Base-by-base conservation (phyloP, 1,140 invertebrate species). In the honey bee (Apis mellifera) region DNA sequence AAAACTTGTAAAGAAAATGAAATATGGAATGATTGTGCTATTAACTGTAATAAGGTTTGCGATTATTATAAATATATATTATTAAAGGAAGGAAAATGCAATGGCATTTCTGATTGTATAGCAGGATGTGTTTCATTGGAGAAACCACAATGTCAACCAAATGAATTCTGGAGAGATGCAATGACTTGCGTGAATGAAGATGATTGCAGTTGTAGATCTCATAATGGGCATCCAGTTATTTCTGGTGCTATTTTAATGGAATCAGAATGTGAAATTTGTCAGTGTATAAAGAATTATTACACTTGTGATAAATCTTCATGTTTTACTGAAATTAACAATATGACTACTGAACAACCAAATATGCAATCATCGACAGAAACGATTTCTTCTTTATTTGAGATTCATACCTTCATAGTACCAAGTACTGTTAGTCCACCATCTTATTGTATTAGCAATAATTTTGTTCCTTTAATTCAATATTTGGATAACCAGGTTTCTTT, bases 251-350 rank as follows among this genome's bases (percentile, higher is more conserved):
- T 96, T 3, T 78, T 94, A 7, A 87, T 94, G n/a, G 94, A 95
- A 71, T 94, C 94, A 11, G 94, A 95, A 0, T 97, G 96, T 86
- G 94, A 95, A 89, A 94, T 95, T 23, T 98, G 97, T 86, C 97
- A 97, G 86, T 98, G 97, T 86, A 92, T 97, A 2, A 95, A 97
- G 86, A 97, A 97, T 92, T 94, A 94, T n/a, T 95, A 96, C 83
- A 93, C 95, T 72, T 97, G 96, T 90, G 95, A 95, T 90, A 92
- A 92, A 82, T 95, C 92, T 32, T 89, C 92, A 17, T 96, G 96
- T 32, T 60, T 65, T 5, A 87, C 76, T 57, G 48, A 13, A 17
- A 54, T 19, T 52, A 48, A 59, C 0, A 9, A 79, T 0, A 15
- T 59, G 9, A n/a, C 84, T 0, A 71, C 23, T 52, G 70, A 68